A percentile compares a stretch with the other conserved stretches of the same genome.
phyloP scores from a whole-genome alignment of 2,113 vertebrate species.

The Oncorhynchus mykiss region DNA sequence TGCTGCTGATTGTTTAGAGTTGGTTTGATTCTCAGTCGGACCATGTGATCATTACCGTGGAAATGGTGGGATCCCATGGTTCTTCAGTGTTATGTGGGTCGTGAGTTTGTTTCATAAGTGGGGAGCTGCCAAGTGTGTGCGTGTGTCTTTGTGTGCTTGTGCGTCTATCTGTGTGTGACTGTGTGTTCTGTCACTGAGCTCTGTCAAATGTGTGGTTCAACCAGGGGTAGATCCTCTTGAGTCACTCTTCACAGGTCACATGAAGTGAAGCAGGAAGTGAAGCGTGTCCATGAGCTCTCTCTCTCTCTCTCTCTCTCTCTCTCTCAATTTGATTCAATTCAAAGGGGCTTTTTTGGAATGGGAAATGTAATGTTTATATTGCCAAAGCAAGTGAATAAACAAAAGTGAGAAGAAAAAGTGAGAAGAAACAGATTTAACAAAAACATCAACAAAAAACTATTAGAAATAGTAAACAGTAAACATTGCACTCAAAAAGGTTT shows the following conservation, averaged over 20 bases:
- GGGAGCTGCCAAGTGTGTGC: not conserved
- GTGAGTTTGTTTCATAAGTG: constrained; percentile 49
- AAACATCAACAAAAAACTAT: no score
- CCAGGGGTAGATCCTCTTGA: constrained; percentile 23
- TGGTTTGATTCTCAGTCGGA: not conserved
- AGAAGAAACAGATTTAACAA: no score
- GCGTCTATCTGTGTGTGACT: constrained; percentile 2
- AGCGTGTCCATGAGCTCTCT: not conserved
- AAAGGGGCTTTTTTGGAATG: no score
- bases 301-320: no score
- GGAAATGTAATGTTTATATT: no score
- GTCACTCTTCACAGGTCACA: constrained; percentile 35
- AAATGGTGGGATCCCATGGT: constrained; percentile 45
- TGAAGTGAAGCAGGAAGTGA: constrained; percentile 64
- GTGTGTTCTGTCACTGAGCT: not conserved
- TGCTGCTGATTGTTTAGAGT: constrained; percentile 6
- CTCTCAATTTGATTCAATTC: no score
- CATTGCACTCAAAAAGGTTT: no score
- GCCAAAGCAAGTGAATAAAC: no score
- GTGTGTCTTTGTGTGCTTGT: not conserved
- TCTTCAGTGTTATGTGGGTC: constrained; percentile 8
- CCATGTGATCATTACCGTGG: not conserved
- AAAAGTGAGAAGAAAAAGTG: no score
- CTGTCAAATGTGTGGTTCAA: not conserved
- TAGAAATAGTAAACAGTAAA: no score